A percentile compares a stretch with the other conserved stretches of the same genome.
These are phyloP conservation scores for Mionectes olivaceus DNA, from an alignment of 2,797 vertebrate genomes.

Conservation along the genomic window DNA sequence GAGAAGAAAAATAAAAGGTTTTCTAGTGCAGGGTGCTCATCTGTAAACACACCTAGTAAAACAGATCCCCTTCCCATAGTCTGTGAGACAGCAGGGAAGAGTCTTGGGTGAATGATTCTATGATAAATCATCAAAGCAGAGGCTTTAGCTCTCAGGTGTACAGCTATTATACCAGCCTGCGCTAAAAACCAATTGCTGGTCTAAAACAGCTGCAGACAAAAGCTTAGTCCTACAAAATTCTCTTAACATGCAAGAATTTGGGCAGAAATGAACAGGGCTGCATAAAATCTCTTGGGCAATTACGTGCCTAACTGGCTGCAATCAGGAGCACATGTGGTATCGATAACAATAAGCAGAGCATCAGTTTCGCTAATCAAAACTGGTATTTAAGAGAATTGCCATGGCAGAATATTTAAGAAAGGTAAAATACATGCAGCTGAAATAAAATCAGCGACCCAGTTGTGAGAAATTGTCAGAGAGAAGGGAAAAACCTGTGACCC, in stretches of 20 bases:
- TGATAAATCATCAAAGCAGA: background rate
- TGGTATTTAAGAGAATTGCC: background rate
- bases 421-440: accelerated
- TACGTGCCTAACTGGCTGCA: background rate
- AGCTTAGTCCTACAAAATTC: background rate
- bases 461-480: background rate
- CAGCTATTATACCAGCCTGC: background rate
- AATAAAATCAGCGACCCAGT: background rate
- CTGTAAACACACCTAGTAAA: background rate
- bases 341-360: accelerated
- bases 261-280: background rate
- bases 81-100: background rate
- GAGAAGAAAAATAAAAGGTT: background rate
- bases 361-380: background rate
- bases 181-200: background rate
- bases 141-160: background rate
- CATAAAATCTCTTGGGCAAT: background rate
- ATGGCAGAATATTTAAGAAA: background rate
- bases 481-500: background rate
- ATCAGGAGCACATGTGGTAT: background rate
- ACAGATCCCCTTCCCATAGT: background rate
- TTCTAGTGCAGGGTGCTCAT: background rate
- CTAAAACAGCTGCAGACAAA: background rate
- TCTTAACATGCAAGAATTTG: background rate
- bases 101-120: background rate